These are phyloP conservation scores for Pseudorhiza aurosa DNA, from an alignment of 30 jellyfish, hydroid and myxozoan species.

Conservation along the genomic window DNA sequence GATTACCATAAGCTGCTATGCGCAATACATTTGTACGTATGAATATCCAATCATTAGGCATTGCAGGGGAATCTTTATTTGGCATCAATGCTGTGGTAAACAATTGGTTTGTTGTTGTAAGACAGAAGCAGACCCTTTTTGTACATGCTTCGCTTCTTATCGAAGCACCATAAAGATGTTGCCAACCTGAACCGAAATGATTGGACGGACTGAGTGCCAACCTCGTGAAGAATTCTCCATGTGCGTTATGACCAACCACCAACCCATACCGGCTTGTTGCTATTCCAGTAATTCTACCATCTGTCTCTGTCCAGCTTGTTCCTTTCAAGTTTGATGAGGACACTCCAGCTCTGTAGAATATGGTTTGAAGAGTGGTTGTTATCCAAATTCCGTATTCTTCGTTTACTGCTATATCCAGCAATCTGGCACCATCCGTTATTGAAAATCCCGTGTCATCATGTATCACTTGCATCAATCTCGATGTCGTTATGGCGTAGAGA, in stretches of 20 bases:
- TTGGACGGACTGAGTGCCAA: not conserved
- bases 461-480: not conserved
- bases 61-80: slow-evolving; percentile 13
- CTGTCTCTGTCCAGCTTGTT: not conserved
- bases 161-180: not conserved
- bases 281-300: not conserved
- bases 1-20: slow-evolving; percentile 43
- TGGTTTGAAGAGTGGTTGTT: not conserved
- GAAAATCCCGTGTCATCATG: slow-evolving; percentile 20
- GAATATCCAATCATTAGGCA: not conserved
- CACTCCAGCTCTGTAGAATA: slow-evolving; percentile 10
- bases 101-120: not conserved
- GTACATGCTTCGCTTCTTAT: slow-evolving; percentile 13
- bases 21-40: not conserved
- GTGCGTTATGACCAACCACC: slow-evolving; percentile 13
- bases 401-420: slow-evolving; percentile 6
- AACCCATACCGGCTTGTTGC: slow-evolving; percentile 44
- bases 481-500: not conserved
- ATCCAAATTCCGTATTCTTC: slow-evolving; percentile 43
- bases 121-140: slow-evolving; percentile 14
- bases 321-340: slow-evolving; percentile 33
- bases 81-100: slow-evolving; percentile 28
- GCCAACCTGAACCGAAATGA: slow-evolving; percentile 11
- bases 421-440: not conserved
- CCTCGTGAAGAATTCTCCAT: not conserved